Conservation (phyloP, 1,140 invertebrate genomes). For the Macrotrachela quadricornifera region DNA sequence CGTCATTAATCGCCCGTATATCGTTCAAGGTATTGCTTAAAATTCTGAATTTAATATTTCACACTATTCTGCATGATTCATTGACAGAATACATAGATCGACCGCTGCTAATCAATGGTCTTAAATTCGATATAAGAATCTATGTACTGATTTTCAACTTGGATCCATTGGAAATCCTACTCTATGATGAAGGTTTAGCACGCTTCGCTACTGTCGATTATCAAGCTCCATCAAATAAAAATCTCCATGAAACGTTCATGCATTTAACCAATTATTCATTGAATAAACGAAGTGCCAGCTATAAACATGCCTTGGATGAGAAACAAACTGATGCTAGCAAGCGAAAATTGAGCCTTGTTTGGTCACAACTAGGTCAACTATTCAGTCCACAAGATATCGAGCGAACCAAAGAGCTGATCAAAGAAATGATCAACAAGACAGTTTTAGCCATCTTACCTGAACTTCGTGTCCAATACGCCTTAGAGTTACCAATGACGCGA, state of each 20-base stretch:
- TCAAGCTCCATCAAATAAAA: conserved; percentile 15
- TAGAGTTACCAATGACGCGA: background rate
- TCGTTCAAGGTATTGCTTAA: conserved; percentile 15
- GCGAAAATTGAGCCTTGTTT: conserved; percentile 30
- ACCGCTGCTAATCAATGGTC: conserved; percentile 31
- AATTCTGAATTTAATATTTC: no score
- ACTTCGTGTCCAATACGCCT: conserved; percentile 24
- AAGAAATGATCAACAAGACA: conserved; percentile 32
- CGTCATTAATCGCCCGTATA: no score
- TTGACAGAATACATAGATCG: conserved; percentile 30
- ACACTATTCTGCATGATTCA: no score
- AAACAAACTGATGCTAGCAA: conserved; percentile 26
- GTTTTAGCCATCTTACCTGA: conserved; percentile 33
- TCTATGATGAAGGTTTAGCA: conserved; percentile 32
- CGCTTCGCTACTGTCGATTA: conserved; percentile 33
- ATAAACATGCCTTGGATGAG: conserved; percentile 25
- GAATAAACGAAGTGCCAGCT: conserved; percentile 30
- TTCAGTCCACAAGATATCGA: no score
- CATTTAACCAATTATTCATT: conserved; percentile 36
- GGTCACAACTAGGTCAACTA: conserved; percentile 20
- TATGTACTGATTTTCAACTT: conserved; percentile 31
- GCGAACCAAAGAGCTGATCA: conserved; percentile 18
- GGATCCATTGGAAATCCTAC: conserved; percentile 33
- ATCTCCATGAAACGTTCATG: conserved; percentile 22
- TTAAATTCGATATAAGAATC: conserved; percentile 35